Base-by-base conservation (phyloP, 2,888 invertebrate species). In the Lasioglossum pauxillum region DNA sequence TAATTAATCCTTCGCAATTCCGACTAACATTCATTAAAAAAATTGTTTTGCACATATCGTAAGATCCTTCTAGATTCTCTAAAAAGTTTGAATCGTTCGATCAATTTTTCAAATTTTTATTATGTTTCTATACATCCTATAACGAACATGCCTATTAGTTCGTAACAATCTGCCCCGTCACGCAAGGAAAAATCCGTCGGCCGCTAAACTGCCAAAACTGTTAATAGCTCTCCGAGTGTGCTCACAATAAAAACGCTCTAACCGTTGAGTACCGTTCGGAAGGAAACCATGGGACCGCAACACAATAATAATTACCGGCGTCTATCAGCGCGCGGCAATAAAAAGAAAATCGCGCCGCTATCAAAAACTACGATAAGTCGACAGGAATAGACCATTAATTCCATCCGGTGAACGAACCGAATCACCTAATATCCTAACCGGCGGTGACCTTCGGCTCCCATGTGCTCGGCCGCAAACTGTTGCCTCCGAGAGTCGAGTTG, bases 381-480 rank as follows among this genome's bases (percentile, higher is more conserved):
- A 27, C 49, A 71, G 64, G 69, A 44, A 44, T 72, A 16, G 44
- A 16, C 27, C 44, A 60, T 67, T 49, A 75, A 46, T 82, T 67
- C 12, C 27, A 35, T 35, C 27, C 60, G 67, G 31, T 23, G 60
- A 60, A 53, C n/a, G 49, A 64, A 35, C 16, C 53, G 75, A 72
- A 71, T 14, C 71, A 74, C 74, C 23, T 64, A 35, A 71, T 49
- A 38, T 16, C 53, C 38, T 7, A 53, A 67, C 53, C 69, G 38
- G 14, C 57, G 57, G n/a, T 71, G 78, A 78, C 84, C 78, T 73
- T 78, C 72, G 53, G 5, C 35, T 8, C 49, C n/a, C 41, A 78
- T 78, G 73, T 35, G 78, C 53, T 60, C 5, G 19, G 49, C 49
- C 64, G 79, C 80, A 38, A 67, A 46, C 75, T 27, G 84, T 82